Evolutionary conservation across 2,797 vertebrate genomes (phyloP).

Genomic region (Darevskia nairensis): DNA sequence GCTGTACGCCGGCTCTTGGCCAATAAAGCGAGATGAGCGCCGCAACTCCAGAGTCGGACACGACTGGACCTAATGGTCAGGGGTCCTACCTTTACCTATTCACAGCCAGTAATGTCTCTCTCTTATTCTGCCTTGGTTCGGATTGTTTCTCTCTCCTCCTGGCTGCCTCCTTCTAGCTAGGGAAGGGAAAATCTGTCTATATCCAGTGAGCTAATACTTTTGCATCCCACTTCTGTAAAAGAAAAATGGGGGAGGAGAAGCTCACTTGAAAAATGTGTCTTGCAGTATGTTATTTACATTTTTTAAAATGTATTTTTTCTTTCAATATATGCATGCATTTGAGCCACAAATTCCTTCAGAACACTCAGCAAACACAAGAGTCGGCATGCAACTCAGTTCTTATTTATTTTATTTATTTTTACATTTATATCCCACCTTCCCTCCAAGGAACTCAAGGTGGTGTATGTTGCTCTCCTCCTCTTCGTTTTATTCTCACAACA

Average conservation of each 20-base stretch:
- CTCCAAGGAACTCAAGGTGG: too few species aligned
- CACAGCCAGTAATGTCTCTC: background rate
- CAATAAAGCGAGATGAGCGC: too few species aligned
- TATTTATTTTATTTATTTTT: background rate
- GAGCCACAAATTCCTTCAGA: background rate
- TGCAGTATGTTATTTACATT: background rate
- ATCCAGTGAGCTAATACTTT: background rate
- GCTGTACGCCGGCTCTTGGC: too few species aligned
- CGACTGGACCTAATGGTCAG: too few species aligned
- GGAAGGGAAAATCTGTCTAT: background rate
- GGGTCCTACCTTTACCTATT: too few species aligned
- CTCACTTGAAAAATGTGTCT: background rate
- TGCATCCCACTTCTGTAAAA: background rate
- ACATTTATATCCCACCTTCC: too few species aligned
- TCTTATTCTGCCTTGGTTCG: background rate
- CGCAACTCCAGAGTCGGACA: too few species aligned
- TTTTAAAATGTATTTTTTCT: background rate
- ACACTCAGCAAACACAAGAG: background rate
- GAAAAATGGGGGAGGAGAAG: background rate
- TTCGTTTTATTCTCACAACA: too few species aligned
- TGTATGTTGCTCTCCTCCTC: too few species aligned
- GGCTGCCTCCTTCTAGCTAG: background rate
- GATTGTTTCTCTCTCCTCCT: background rate
- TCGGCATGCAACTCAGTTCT: rapidly evolving
- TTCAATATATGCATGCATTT: background rate